phyloP scores from a whole-genome alignment of 2,113 vertebrate species.

The Gila orcuttii region DNA sequence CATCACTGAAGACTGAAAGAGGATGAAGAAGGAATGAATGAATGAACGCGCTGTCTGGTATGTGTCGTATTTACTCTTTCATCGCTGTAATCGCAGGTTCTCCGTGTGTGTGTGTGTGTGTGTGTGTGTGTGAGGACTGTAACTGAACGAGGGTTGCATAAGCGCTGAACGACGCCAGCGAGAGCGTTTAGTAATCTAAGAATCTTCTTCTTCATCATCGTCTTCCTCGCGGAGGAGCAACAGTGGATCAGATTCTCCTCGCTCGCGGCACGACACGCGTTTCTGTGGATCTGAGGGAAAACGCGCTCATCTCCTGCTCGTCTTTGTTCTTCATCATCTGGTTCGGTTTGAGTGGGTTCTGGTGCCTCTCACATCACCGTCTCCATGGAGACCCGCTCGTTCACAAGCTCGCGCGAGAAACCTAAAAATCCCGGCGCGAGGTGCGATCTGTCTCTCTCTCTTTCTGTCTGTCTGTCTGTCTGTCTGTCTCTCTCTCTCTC shows the following conservation, averaged over 20 bases:
- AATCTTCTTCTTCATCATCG: not conserved
- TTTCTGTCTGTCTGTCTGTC: too few relatives aligned
- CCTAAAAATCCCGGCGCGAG: conserved; percentile 10
- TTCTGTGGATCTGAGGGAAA: not conserved
- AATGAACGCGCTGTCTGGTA: conserved; percentile 17
- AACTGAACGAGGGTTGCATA: not conserved
- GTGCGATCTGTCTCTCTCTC: not conserved
- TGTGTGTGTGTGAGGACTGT: not conserved
- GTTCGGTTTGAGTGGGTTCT: conserved; percentile 19
- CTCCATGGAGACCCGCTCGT: conserved; percentile 21
- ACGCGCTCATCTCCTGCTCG: not conserved
- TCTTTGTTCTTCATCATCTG: not conserved
- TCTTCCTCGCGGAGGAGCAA: conserved; percentile 11
- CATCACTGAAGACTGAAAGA: conserved; percentile 8
- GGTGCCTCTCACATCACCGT: not conserved
- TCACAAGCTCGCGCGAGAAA: not conserved
- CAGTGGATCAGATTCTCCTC: not conserved
- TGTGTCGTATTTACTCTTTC: not conserved
- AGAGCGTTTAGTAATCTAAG: conserved; percentile 2
- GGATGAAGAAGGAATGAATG: conserved; percentile 31
- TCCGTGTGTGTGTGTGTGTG: not conserved
- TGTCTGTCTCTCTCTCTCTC: not conserved
- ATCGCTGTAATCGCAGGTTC: conserved; percentile 2
- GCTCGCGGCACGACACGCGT: not conserved
- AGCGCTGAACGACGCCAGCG: not conserved